These are phyloP conservation scores for Protosalanx chinensis DNA, from an alignment of 2,797 vertebrate genomes.

Conservation along the genomic window DNA sequence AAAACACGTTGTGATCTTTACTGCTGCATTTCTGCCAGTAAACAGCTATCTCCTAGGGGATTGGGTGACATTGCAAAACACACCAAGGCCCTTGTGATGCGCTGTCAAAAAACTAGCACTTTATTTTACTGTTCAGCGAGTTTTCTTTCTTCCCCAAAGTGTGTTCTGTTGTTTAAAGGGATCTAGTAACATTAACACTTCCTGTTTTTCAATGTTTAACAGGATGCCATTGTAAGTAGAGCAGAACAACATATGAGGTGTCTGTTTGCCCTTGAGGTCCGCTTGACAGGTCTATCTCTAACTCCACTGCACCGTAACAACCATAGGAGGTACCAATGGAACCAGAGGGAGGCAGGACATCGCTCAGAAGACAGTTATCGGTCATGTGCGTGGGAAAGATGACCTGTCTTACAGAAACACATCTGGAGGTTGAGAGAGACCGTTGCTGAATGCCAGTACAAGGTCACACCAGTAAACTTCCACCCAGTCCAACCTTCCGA, in stretches of 20 bases:
- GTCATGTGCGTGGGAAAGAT: slow-evolving; percentile 44
- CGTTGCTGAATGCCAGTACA: slow-evolving; percentile 46
- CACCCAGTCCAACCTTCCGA: slow-evolving; percentile 22
- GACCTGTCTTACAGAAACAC: slow-evolving; percentile 44
- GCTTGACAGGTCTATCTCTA: slow-evolving; percentile 30
- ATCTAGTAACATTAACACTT: slow-evolving; percentile 35
- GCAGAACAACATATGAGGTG: slow-evolving; percentile 31
- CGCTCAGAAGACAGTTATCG: slow-evolving; percentile 53
- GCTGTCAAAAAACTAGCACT: slow-evolving; percentile 20
- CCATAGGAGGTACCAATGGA: slow-evolving; percentile 5
- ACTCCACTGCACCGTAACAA: slow-evolving; percentile 18
- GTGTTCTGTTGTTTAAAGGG: slow-evolving; percentile 38
- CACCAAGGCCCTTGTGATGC: slow-evolving; percentile 35
- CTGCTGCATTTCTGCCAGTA: slow-evolving; percentile 49
- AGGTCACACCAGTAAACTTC: slow-evolving; percentile 38
- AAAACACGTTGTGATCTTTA: slow-evolving; percentile 37
- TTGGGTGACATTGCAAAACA: slow-evolving; percentile 59
- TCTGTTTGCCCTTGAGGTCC: slow-evolving; percentile 42
- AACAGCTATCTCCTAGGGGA: slow-evolving; percentile 48
- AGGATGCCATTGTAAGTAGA: slow-evolving; percentile 37
- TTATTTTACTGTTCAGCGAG: slow-evolving; percentile 33
- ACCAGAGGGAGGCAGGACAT: slow-evolving; percentile 49
- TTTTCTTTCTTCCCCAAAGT: slow-evolving; percentile 38
- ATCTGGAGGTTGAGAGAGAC: slow-evolving; percentile 50
- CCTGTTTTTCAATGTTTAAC: slow-evolving; percentile 29